A percentile compares a stretch with the other conserved stretches of the same genome.
phyloP scores from a whole-genome alignment of 2,888 invertebrate genomes.

The Brassicogethes aeneus region DNA sequence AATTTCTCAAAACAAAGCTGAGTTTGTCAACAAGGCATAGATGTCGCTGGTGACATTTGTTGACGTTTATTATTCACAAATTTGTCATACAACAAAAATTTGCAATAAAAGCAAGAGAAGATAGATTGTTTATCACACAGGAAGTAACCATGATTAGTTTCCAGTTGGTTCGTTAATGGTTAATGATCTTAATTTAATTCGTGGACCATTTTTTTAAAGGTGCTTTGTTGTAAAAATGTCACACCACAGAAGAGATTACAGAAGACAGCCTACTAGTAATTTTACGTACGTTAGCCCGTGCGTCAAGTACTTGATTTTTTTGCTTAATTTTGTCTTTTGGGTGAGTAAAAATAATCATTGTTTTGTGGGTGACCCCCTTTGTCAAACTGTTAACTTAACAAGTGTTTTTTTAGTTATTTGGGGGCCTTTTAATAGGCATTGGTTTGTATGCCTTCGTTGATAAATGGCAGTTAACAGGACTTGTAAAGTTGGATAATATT shows the following conservation, averaged over 20 bases:
- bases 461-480: slow-evolving; percentile 84
- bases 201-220: too few species aligned
- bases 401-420: slow-evolving; percentile 62
- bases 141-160: too few species aligned
- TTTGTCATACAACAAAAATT: too few species aligned
- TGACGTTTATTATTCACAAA: too few species aligned
- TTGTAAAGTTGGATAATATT: slow-evolving; percentile 74
- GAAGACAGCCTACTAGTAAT: slow-evolving; percentile 43
- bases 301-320: slow-evolving; percentile 84
- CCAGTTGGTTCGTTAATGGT: too few species aligned
- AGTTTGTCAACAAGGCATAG: too few species aligned
- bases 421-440: slow-evolving; percentile 76
- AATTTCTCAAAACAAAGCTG: too few species aligned
- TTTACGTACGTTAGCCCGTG: slow-evolving; percentile 79
- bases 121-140: too few species aligned
- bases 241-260: slow-evolving; percentile 47
- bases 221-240: slow-evolving; percentile 41
- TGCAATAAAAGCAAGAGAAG: too few species aligned
- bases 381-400: slow-evolving; percentile 3
- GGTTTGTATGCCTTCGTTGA: slow-evolving; percentile 89
- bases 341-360: slow-evolving; percentile 46
- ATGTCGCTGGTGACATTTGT: too few species aligned
- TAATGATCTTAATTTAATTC: too few species aligned
- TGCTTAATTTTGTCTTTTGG: slow-evolving; percentile 85
- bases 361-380: background rate